These are phyloP conservation scores for Cephus nigrinus DNA, from an alignment of 2,888 invertebrate genomes.

Conservation along the genomic window DNA sequence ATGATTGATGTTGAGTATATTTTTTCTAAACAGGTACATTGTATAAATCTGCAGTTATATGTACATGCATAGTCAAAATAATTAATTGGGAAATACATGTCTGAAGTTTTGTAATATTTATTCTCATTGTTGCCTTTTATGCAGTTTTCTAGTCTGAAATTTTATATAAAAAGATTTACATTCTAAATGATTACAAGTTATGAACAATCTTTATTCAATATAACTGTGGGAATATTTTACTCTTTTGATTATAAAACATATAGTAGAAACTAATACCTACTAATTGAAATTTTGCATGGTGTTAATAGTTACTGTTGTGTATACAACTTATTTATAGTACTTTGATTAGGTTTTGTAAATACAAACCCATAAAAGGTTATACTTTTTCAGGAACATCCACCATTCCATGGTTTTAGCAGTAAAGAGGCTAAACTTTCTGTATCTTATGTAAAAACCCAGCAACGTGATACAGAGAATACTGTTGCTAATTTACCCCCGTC, in stretches of 20 bases:
- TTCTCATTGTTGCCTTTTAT: background rate
- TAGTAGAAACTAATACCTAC: background rate
- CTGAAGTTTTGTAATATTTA: background rate
- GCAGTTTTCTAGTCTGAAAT: background rate
- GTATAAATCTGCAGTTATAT: background rate
- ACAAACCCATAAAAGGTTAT: background rate
- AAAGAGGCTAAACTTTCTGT: conserved; percentile 57
- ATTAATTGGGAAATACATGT: background rate
- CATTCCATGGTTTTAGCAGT: conserved; percentile 64
- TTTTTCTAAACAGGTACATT: background rate
- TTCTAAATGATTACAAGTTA: background rate
- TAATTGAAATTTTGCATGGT: background rate
- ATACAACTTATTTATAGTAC: background rate
- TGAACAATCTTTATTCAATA: background rate
- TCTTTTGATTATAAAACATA: too few relatives aligned
- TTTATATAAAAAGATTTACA: background rate
- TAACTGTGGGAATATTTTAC: background rate
- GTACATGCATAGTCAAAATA: background rate
- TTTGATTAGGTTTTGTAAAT: background rate
- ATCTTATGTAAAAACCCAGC: conserved; percentile 54
- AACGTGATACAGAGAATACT: conserved; percentile 44
- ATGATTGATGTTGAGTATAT: background rate
- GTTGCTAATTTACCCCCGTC: conserved; percentile 20
- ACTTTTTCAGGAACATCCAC: conserved; percentile 57
- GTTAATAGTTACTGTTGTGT: background rate